Evolutionary conservation across 2,888 invertebrate genomes (phyloP).

Genomic region (Limulus polyphemus): DNA sequence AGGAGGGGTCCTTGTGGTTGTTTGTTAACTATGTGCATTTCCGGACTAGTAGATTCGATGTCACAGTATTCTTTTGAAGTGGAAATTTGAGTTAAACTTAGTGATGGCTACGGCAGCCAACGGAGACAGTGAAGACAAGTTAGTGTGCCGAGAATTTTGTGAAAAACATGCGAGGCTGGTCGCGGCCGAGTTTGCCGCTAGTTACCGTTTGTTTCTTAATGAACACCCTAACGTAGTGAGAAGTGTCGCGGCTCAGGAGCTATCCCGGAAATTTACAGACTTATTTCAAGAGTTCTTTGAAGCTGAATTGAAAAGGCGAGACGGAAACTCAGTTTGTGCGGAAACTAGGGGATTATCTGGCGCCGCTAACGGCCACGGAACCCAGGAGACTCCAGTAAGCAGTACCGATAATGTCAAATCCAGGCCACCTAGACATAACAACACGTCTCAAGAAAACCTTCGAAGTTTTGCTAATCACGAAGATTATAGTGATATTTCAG

Average conservation of each 20-base stretch:
- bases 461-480: constrained; percentile 19
- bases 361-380: constrained; percentile 12
- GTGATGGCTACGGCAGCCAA: constrained; percentile 11
- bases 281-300: constrained; percentile 20
- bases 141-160: constrained; percentile 18
- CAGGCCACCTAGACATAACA: constrained; percentile 17
- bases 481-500: constrained; percentile 51
- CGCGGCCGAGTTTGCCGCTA: constrained; percentile 20
- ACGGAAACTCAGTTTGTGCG: neutral
- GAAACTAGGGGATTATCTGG: constrained; percentile 6
- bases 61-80: too few relatives aligned
- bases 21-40: too few relatives aligned
- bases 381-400: constrained; percentile 7
- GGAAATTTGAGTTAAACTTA: neutral
- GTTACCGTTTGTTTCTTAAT: constrained; percentile 20
- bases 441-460: constrained; percentile 20
- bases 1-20: too few relatives aligned
- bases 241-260: constrained; percentile 16
- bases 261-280: constrained; percentile 17
- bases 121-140: constrained; percentile 14
- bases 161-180: constrained; percentile 22
- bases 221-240: constrained; percentile 17
- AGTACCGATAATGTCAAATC: neutral
- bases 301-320: constrained; percentile 17
- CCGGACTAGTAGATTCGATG: too few relatives aligned